Base-by-base conservation (phyloP, 2,797 vertebrate species). In the Dryobates pubescens region DNA sequence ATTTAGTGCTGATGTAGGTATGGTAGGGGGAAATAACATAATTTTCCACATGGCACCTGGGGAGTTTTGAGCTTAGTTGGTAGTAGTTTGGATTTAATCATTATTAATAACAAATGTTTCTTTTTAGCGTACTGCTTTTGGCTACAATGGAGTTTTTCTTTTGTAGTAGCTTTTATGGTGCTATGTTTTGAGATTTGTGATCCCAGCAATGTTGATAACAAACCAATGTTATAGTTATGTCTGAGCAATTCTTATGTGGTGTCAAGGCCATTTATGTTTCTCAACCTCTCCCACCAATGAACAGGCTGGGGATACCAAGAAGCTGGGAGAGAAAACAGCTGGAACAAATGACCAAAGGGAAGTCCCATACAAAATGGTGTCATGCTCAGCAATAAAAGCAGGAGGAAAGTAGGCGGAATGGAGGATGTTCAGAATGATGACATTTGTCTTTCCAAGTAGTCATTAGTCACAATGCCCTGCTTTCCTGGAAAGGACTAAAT, bases 301-400 rank as follows among this genome's bases (percentile, higher is more conserved):
- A 6, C 29, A 41, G 3, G 13, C 26, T 38, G 4, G 5, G 34
- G 4, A 1, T 54, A 27, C 2, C 10, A 20, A 36, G 22, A 68
- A n/a, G 7, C 0, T 71, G 17, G n/a, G 23, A 74, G 15, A 32
- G 8, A 34, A 23, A 17, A 41, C 10, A 58, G 0, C 5, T 64
- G 23, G 10, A 3, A 51, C 20, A 78, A 16, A 7, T 82, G 45
- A 57, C n/a, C 18, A 51, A 62, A 43, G 18, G 14, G 16, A 72
- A 54, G 41, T 54, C 9, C 17, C 27, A 14, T 49, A 14, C 6
- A 43, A 34, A 53, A 58, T 30, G 10, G 17, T 3, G 0, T 18
- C 36, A 22, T 47, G 13, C 8, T 77, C 3, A 6, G 36, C 18
- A 64, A 26, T 49, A 47, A 57, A 87, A 76, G 32, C 24, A 9